Evolutionary conservation across 2,888 invertebrate genomes (phyloP), one percentile per base, ranked within the genome.

Genomic region (Cheilosia urbana): DNA sequence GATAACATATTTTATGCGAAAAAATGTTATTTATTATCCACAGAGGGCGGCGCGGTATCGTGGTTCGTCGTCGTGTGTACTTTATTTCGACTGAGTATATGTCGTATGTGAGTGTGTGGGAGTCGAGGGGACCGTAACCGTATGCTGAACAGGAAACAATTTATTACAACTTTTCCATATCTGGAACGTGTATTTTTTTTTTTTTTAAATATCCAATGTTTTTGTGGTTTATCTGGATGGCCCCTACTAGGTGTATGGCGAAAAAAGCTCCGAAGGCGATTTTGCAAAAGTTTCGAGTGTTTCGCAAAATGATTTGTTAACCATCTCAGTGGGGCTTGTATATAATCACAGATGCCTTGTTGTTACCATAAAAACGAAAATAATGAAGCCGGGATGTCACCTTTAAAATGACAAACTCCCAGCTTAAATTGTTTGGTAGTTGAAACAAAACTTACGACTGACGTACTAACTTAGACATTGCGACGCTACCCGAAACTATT

Each of bases 1-100:
- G 91, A 91, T 91, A 91, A 90, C 90, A 90, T 90, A 91, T 91
- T 91, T 91, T 90, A 91, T 90, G 89, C 89, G 89, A 89, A 89
- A 89, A 89, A 90, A 90, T 89, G 90, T 90, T 90, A 91, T 91
- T 91, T 91, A 91, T 91, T 88, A 88, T 90, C 89, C 90, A 89
- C 90, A 89, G 89, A 89, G 90, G 90, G 89, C 89, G 90, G 53
- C 37, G 19, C 15, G 37, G 72, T 75, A 60, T 75, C 75, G 55
- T 79, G 68, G 73, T 47, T 73, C 73, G 37, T 65, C 51, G 13
- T 27, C 51, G 15, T 75, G 55, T 69, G 55, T 69, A 15, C 42
- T 72, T 79, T 79, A 79, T 65, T 58, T 58, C 49, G 21, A 63
- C 49, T 62, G 76, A 55, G 11, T 60, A 37, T 47, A 34, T 30